A percentile compares a stretch with the other conserved stretches of the same genome.
Evolutionary conservation across 2,113 vertebrate genomes (phyloP).

Genomic region (Aix galericulata): DNA sequence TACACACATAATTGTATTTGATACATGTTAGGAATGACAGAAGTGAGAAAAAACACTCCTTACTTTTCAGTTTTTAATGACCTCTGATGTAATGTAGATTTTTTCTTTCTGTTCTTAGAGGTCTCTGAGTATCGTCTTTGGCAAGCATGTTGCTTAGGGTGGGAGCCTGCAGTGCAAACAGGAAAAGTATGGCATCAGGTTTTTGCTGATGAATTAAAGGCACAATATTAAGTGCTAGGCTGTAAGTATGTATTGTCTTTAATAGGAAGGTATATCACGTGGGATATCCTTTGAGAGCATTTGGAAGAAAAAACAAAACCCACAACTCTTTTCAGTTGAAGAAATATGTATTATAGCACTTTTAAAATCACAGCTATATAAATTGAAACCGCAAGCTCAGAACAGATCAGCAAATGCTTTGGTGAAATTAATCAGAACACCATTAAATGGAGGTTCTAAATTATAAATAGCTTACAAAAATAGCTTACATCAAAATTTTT

Average conservation of each 20-base stretch:
- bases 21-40: background rate
- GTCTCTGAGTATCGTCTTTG: constrained; percentile 43
- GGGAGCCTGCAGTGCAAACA: background rate
- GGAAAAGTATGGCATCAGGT: constrained; percentile 3
- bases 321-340: background rate
- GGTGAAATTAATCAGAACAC: background rate
- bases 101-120: constrained; percentile 20
- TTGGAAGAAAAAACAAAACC: background rate
- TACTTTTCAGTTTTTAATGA: constrained; percentile 55
- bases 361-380: background rate
- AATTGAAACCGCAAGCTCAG: background rate
- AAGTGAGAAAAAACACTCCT: constrained; percentile 52
- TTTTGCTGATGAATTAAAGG: constrained; percentile 1
- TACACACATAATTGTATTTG: background rate
- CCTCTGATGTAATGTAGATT: constrained; percentile 41
- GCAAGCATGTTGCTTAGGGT: background rate
- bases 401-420: background rate
- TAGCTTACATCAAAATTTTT: background rate
- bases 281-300: background rate
- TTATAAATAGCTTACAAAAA: background rate
- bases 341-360: background rate
- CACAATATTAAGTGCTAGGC: background rate
- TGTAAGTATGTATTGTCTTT: background rate
- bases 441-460: background rate
- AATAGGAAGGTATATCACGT: background rate